Evolutionary conservation across 2,797 vertebrate species (phyloP), one percentile per base, ranked within the genome.

Genomic region (Crypturellus tataupa): DNA sequence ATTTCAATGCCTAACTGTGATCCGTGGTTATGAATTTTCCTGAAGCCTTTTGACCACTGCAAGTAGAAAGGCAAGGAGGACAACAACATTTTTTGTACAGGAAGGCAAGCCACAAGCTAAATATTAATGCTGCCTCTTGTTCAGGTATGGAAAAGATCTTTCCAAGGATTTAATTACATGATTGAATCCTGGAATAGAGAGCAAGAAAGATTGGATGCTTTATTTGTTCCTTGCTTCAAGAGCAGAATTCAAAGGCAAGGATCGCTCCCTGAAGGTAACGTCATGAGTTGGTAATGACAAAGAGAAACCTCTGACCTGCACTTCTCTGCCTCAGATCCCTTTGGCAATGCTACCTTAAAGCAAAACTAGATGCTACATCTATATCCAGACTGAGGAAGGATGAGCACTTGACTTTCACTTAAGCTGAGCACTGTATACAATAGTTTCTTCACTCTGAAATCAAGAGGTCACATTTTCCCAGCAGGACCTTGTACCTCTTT

Each of bases 71-170:
- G 65, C 89, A 56, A 27, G 6, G 44, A 67, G 62, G 20, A 9
- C 27, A 49, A 5, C 17, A 63, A 37, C 6, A 73, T 67, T 81
- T 62, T 44, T 4, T 44, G 8, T 6, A 56, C 18, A 65, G 35
- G 39, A 72, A 44, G 6, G 1, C 27, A 24, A 77, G 5, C 2
- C 33, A 3, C 20, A 4, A 1, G 3, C 37, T 56, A 29, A 12
- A 6, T 20, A 15, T 51, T 20, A 51, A n/a, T 31, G 23, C 17
- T 39, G 23, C 17, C 14, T 14, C 9, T 56, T 56, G 11, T 24
- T 19, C 33, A 8, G 5, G 4, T 60, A 47, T 24, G 35, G 25
- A 11, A 29, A 51, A 51, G 51, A 37, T 19, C 25, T 49, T 77
- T 56, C 13, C 40, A 67, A 39, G n/a, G 13, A 44, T 72, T 44